Evolutionary conservation across 2,113 vertebrate species (phyloP), one percentile per base, ranked within the genome.

Genomic region (Oxyruncus cristatus): DNA sequence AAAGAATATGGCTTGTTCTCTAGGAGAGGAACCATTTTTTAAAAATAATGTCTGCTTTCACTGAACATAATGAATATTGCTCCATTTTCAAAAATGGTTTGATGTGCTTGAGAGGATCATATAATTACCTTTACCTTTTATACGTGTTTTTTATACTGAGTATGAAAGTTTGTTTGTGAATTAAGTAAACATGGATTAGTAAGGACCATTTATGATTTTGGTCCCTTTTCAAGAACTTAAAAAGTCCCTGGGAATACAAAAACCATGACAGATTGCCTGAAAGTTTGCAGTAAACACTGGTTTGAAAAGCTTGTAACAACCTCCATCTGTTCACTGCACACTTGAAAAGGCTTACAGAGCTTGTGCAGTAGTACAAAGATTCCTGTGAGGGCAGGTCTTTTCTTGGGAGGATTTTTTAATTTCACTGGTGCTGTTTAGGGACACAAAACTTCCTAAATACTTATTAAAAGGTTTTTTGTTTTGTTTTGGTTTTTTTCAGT

Each of bases 381-480:
- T 95, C 89, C 95, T 95, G 70, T 46, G 80, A 94, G 21, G 58
- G 56, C 77, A 91, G 18, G 35, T 70, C 71, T 81, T 94, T 94
- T 93, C 92, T 97, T 92, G 39, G 23, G 94, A 94, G 63, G 56
- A 88, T 92, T 94, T 93, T 96, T 97, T 93, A 95, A 97, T 97
- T 96, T 96, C 89, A 72, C 88, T 83, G 92, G 41, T 93, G 79
- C 20, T 96, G 50, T 97, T 49, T 91, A 68, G 82, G 84, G 87
- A 94, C 42, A 67, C 66, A 61, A 95, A 85, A 67, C 91, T 96
- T 94, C 72, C 80, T 91, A 91, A 96, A 96, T 95, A 88, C 80
- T 93, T 96, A 92, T 84, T 87, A 70, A 83, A 82, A 76, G 18
- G 22, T 5, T 26, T 85, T 91, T 59, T 88, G 63, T 85, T 88